Base-by-base conservation (phyloP, 2,113 vertebrate species). In the Mustela nigripes region DNA sequence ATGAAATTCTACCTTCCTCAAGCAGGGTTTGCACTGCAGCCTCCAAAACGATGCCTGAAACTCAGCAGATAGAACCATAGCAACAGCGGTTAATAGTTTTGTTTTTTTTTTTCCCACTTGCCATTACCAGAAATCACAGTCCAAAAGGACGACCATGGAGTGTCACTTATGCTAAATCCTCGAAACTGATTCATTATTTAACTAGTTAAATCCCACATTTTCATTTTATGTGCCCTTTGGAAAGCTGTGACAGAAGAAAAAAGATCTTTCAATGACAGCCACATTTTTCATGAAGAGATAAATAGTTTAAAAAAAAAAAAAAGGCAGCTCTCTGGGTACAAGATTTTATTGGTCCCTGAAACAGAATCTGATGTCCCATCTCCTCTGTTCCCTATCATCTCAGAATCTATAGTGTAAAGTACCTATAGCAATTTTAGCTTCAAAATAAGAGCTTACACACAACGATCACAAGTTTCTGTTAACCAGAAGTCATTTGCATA, bases 91-190 rank as follows among this genome's bases (percentile, higher is more conserved):
- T 94, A 96, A 96, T 90, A 95, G 83, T 90, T 94, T 76, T 88
- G 63, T 82, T 92, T 95, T 81, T 88, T 94, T 81, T 88, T 76
- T 82, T 91, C 94, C 81, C 89, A 95, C 71, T 95, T 90, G 95
- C 81, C 94, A 96, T 97, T 97, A 98, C 90, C 94, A 97, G 97
- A 96, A 96, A 95, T 94, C 97, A 95, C 94, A 97, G 86, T 98
- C 98, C 94, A 65, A 97, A 96, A 97, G 90, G 94, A 97, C 1
- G 53, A 79, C 87, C 73, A 79, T 53, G 65, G 90, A 98, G 90
- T 95, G 92, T 79, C 94, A 98, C 84, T 71, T 96, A 90, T 94
- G 92, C 53, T 96, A 92, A 98, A 98, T 69, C 92, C 96, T 97
- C 56, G 2, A 95, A 95, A 95, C 76, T 94, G 94, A 97, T 95